Base-by-base conservation (phyloP, 2,888 invertebrate genomes). In the Nysson spinosus region DNA sequence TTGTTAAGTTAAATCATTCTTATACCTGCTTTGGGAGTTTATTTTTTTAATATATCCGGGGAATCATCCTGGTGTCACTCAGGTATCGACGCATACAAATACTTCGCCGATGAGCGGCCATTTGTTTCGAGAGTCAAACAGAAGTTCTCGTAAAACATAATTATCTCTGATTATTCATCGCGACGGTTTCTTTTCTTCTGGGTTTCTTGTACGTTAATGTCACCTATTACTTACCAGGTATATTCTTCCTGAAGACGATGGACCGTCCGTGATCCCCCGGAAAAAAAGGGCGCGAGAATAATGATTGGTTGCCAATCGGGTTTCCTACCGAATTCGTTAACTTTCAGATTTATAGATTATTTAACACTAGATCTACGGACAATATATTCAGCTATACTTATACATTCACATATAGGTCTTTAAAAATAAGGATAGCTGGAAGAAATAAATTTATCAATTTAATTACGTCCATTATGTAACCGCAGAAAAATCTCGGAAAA, bases 211-310 rank as follows among this genome's bases (percentile, higher is more conserved):
- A 76, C 76, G 57, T 40, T 75, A 76, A 75, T 77, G 75, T 44
- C 30, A 62, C 50, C 75, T 74, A 75, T 75, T 77, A 77, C 77
- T 75, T 75, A 75, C 63, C 63, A n/a, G 69, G 43, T 55, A 43
- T 34, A 24, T 26, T 44, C 11, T 52, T 65, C 51, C 46, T 30
- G 46, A 57, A 46, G 19, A 22, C 19, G 17, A 24, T 11, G 28
- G 51, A 47, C 51, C 57, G 44, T 39, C 30, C 44, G 57, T 39
- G 30, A 42, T 72, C 49, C 39, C 44, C n/a, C n/a, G n/a, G n/a
- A n/a, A n/a, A n/a, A n/a, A n/a, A n/a, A n/a, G n/a, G n/a, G n/a
- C n/a, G n/a, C n/a, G n/a, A n/a, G n/a, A n/a, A n/a, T n/a, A n/a
- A n/a, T n/a, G n/a, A n/a, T n/a, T n/a, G n/a, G n/a, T n/a, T n/a